Evolutionary conservation across 1,140 invertebrate genomes (phyloP).

Genomic region (Heliconius eleuchia): DNA sequence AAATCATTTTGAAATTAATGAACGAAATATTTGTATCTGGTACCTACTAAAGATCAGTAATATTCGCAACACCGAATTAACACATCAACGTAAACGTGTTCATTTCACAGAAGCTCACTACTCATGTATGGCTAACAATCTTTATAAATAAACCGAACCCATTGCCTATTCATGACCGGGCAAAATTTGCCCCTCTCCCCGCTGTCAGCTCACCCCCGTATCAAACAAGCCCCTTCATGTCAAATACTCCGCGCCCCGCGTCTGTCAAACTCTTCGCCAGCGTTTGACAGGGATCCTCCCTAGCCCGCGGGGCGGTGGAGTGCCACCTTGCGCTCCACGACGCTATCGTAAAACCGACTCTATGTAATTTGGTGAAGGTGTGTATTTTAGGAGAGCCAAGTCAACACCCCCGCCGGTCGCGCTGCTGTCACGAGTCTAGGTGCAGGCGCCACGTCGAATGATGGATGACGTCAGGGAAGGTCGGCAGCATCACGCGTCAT

Average conservation of each 20-base stretch:
- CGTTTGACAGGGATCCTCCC: slow-evolving; percentile 80
- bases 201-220: slow-evolving; percentile 71
- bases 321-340: slow-evolving; percentile 58
- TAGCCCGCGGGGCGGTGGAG: slow-evolving; percentile 69
- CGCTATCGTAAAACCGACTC: slow-evolving; percentile 35
- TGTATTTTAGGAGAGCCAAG: slow-evolving; percentile 27
- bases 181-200: slow-evolving; percentile 71
- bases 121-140: slow-evolving; percentile 72
- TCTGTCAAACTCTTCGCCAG: slow-evolving; percentile 81
- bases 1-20: slow-evolving; percentile 25
- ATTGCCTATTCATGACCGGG: slow-evolving; percentile 81
- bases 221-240: slow-evolving; percentile 81
- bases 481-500: slow-evolving; percentile 80
- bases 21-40: neutral
- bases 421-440: slow-evolving; percentile 76
- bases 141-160: slow-evolving; percentile 80
- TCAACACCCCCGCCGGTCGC: slow-evolving; percentile 61
- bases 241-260: slow-evolving; percentile 80
- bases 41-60: slow-evolving; percentile 7
- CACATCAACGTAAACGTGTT: slow-evolving; percentile 59
- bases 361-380: slow-evolving; percentile 44
- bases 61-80: neutral
- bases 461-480: slow-evolving; percentile 80
- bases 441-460: slow-evolving; percentile 80
- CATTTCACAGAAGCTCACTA: slow-evolving; percentile 73